Percentiles rank a stretch among this genome's conserved stretches.
These are phyloP conservation scores for Acanthiza pusilla DNA, from an alignment of 2,797 vertebrate genomes.

Conservation along the genomic window DNA sequence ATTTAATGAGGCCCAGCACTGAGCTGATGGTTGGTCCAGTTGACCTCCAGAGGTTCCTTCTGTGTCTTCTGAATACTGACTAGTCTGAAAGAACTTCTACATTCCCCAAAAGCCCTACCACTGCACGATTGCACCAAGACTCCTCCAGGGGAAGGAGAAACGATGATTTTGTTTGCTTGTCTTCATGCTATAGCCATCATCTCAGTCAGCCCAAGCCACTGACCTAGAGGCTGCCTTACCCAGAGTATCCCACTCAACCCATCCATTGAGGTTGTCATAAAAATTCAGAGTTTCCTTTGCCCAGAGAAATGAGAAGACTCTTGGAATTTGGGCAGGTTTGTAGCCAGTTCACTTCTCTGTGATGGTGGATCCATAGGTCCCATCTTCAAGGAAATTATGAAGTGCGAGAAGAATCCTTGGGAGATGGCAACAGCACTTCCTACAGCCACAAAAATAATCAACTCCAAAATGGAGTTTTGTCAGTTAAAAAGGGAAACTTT, in stretches of 20 bases:
- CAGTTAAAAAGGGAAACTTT: too few relatives aligned
- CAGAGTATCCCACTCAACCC: not conserved
- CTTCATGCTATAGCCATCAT: not conserved
- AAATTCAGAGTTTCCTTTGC: not conserved
- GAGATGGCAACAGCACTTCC: too few relatives aligned
- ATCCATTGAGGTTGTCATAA: not conserved
- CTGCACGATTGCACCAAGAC: not conserved
- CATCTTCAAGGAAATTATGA: not conserved
- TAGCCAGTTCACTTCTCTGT: not conserved
- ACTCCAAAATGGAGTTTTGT: too few relatives aligned
- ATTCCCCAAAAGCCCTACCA: not conserved
- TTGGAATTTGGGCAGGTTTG: not conserved
- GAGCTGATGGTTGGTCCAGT: not conserved
- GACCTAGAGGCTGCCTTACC: not conserved
- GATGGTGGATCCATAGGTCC: accelerated
- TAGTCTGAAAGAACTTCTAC: not conserved
- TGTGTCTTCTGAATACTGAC: not conserved
- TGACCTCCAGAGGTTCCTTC: not conserved
- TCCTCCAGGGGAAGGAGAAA: not conserved
- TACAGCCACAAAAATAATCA: too few relatives aligned
- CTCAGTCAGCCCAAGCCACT: not conserved
- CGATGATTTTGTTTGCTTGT: not conserved
- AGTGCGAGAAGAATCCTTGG: too few relatives aligned
- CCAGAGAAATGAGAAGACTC: not conserved
- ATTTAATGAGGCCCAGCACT: not conserved